Base-by-base conservation (phyloP, 2,797 vertebrate species). In the Sebastes alutus region DNA sequence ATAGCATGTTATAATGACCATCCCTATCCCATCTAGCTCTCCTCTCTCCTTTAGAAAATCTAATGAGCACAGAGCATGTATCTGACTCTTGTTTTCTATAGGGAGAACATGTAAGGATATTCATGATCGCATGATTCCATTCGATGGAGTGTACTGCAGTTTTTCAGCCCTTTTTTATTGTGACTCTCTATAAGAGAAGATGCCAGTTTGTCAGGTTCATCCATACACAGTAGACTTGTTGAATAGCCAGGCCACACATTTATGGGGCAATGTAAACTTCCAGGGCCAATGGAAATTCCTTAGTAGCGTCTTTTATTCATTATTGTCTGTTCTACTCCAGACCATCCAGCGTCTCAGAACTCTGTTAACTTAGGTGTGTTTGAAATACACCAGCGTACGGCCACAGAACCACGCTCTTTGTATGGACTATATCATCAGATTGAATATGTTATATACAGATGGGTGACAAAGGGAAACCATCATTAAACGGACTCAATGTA, bases 1-100 rank as follows among this genome's bases (percentile, higher is more conserved):
- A 83, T 61, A 49, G 78, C 18, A n/a, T 63, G 70, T 90, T 90
- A 80, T 90, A 92, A 92, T 91, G 86, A 90, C 81, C 82, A 79
- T 77, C 81, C 66, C 56, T 35, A 59, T 77, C 67, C 86, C 74
- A 25, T 54, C 77, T 72, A 64, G 2, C 55, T 75, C 55, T 42
- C 62, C 38, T 46, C 62, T 67, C 71, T 82, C 59, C 62, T 73
- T 75, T 55, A 83, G 78, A 80, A 81, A 33, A 67, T 80, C 60
- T 92, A 89, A 85, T 86, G 86, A 89, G 86, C 30, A 81, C 60
- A 8, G 78, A 60, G 60, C 58, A n/a, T 67, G 63, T 77, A 60
- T 52, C 18, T n/a, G 18, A 52, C 49, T 20, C 46, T 49, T 20
- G 18, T 49, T 49, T 20, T 49, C 49, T 52, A n/a, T 20, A 16